Evolutionary conservation across 2,113 vertebrate species (phyloP).

Genomic region (Bufo gargarizans): DNA sequence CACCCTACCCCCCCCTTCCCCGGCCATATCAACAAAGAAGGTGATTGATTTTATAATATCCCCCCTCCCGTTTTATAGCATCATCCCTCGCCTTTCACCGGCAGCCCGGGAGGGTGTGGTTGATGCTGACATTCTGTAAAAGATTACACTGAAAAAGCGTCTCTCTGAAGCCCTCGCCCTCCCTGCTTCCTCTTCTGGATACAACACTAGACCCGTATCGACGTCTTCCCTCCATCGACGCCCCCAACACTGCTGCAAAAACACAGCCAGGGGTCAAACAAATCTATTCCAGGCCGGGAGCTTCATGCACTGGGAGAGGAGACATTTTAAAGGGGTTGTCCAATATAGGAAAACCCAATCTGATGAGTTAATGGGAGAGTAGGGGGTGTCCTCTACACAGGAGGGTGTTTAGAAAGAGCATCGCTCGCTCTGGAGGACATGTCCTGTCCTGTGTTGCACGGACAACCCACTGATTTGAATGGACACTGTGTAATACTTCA

Average conservation of each 20-base stretch:
- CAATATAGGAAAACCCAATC: no score
- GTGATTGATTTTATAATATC: conserved; percentile 50
- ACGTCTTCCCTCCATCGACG: neutral
- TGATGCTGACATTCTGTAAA: conserved; percentile 7
- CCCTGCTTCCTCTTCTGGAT: neutral
- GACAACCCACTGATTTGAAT: no score
- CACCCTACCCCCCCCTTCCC: neutral
- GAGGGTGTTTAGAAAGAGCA: no score
- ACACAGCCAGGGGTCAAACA: neutral
- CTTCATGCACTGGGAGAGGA: no score
- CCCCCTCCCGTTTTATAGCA: neutral
- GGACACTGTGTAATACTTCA: no score
- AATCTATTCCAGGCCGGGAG: neutral
- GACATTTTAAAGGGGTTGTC: no score
- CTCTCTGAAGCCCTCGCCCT: neutral
- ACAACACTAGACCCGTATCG: neutral
- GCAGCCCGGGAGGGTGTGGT: conserved; percentile 5
- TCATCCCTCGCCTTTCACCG: conserved; percentile 9
- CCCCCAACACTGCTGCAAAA: neutral
- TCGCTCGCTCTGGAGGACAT: no score
- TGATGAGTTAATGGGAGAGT: no score
- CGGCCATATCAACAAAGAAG: conserved; percentile 51
- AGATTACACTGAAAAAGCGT: neutral
- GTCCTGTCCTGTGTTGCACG: no score
- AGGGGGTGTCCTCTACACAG: no score